Evolutionary conservation across 2,797 vertebrate genomes (phyloP).

Genomic region (Anas flavirostris): DNA sequence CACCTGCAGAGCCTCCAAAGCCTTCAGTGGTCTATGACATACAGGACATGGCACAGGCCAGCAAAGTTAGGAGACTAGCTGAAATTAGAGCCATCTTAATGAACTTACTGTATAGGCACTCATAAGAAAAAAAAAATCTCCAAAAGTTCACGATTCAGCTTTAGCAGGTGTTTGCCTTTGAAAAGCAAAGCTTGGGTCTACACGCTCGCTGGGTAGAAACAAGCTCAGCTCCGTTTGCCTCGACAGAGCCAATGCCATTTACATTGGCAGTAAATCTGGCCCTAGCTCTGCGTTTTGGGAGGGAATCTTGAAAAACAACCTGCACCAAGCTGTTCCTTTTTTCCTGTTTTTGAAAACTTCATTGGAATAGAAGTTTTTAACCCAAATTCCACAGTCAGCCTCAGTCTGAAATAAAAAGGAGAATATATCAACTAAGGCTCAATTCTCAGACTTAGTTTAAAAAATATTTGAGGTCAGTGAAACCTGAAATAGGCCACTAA

Average conservation of each 20-base stretch:
- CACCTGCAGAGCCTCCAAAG: neutral
- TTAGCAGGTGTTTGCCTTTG: neutral
- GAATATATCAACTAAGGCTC: neutral
- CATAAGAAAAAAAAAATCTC: neutral
- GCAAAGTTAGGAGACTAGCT: neutral
- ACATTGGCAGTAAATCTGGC: neutral
- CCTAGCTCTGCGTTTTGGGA: neutral
- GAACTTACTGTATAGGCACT: neutral
- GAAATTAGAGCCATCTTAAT: neutral
- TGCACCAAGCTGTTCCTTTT: neutral
- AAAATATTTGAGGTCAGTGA: neutral
- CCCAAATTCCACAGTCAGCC: neutral
- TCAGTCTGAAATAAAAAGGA: neutral
- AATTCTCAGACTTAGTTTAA: neutral
- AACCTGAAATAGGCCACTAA: neutral
- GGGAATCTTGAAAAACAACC: constrained; percentile 33
- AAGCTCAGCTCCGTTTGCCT: neutral
- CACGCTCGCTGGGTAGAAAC: neutral
- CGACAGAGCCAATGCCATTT: constrained; percentile 6
- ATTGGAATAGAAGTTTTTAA: neutral
- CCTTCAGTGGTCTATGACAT: no score
- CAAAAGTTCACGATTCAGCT: neutral
- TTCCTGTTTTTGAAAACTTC: neutral
- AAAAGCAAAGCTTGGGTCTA: neutral
- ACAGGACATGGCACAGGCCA: neutral